A percentile compares a stretch with the other conserved stretches of the same genome.
Conservation (phyloP, 2,888 invertebrate genomes). For the Diadromus collaris region DNA sequence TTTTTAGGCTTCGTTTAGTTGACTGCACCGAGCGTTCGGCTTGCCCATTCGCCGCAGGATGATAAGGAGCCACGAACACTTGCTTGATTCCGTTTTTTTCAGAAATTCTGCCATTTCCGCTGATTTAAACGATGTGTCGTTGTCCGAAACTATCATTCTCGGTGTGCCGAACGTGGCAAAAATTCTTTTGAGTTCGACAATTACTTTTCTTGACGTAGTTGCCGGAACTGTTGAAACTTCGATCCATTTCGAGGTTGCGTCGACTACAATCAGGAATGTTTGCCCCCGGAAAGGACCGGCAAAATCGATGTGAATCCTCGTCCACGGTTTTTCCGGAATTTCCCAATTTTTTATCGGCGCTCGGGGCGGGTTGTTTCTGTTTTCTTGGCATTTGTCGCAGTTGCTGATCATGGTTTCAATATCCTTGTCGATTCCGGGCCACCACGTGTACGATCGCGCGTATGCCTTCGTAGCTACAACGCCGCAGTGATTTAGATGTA, state of each 20-base stretch:
- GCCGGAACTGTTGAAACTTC: constrained; percentile 40
- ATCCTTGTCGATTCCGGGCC: not conserved
- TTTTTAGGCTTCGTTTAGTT: constrained; percentile 56
- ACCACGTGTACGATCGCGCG: constrained; percentile 24
- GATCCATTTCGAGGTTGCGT: constrained; percentile 61
- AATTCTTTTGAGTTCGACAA: constrained; percentile 47
- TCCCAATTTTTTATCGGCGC: constrained; percentile 52
- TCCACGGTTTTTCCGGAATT: constrained; percentile 44
- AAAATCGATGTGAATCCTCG: no score
- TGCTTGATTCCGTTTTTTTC: constrained; percentile 56
- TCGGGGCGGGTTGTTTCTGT: constrained; percentile 28
- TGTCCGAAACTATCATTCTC: constrained; percentile 51
- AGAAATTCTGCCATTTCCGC: constrained; percentile 64
- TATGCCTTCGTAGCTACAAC: constrained; percentile 43
- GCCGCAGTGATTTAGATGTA: constrained; percentile 50
- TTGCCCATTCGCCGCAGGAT: constrained; percentile 66
- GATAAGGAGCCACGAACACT: constrained; percentile 60
- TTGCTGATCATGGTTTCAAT: constrained; percentile 49
- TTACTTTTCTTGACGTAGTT: constrained; percentile 50
- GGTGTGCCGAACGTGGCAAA: constrained; percentile 65
- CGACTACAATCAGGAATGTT: constrained; percentile 62
- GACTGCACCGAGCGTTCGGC: constrained; percentile 67
- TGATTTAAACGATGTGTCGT: constrained; percentile 65
- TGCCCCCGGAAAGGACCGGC: constrained; percentile 61
- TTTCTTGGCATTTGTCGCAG: no score